phyloP scores from a whole-genome alignment of 2,888 invertebrate species.

The Drosophila anomalipes region DNA sequence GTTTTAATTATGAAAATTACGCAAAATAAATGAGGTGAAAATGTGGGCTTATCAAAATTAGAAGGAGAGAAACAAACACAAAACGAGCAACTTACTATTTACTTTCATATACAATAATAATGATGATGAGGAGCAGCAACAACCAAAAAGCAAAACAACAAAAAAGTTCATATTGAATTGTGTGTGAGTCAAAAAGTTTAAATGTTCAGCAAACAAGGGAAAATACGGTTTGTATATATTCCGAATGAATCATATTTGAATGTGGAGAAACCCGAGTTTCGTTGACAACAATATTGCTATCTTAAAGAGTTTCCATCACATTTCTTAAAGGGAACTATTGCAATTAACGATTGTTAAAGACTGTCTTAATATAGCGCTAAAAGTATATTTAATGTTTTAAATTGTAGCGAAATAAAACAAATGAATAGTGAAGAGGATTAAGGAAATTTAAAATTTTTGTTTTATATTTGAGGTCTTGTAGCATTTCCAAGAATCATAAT shows the following conservation, averaged over 20 bases:
- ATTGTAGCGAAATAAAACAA: background rate
- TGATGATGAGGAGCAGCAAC: slow-evolving; percentile 27
- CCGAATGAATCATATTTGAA: background rate
- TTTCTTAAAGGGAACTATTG: background rate
- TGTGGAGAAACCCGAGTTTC: background rate
- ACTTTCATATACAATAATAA: slow-evolving; percentile 12
- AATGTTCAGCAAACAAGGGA: slow-evolving; percentile 3
- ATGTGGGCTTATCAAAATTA: slow-evolving; percentile 40
- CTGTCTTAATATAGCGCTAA: background rate
- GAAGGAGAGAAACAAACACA: slow-evolving; percentile 13
- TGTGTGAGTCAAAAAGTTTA: background rate
- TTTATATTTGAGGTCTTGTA: background rate
- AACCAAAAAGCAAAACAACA: background rate
- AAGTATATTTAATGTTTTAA: background rate
- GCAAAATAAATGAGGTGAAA: slow-evolving; percentile 50
- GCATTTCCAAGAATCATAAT: background rate
- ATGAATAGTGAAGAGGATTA: background rate
- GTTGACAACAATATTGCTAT: background rate
- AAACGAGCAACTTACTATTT: slow-evolving; percentile 8
- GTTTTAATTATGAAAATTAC: slow-evolving; percentile 66
- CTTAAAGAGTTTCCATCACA: background rate
- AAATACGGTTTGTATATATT: background rate
- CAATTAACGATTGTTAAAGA: too few relatives aligned
- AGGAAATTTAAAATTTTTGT: rapidly evolving
- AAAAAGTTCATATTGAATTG: background rate